phyloP scores from a whole-genome alignment of 2,888 invertebrate genomes.

The Tinea semifulvella region DNA sequence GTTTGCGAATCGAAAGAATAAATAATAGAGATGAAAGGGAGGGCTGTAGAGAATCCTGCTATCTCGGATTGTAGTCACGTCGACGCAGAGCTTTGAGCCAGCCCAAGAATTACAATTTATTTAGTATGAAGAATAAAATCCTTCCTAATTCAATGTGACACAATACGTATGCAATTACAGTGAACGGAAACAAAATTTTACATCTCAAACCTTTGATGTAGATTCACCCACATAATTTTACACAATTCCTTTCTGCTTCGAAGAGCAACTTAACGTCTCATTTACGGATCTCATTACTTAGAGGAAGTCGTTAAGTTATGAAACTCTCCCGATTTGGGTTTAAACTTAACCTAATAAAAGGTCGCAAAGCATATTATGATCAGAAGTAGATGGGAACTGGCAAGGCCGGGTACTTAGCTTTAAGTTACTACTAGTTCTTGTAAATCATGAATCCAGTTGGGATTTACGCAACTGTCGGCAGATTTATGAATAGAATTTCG shows the following conservation, averaged over 20 bases:
- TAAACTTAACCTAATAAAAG: background rate
- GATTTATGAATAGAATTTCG: constrained; percentile 31
- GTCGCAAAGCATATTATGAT: constrained; percentile 2
- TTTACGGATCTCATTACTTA: constrained; percentile 4
- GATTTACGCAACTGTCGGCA: constrained; percentile 26
- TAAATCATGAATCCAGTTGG: constrained; percentile 21
- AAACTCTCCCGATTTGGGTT: no score
- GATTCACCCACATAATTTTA: no score
- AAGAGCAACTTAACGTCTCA: background rate
- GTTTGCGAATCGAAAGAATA: constrained; percentile 54
- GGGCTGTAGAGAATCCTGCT: constrained; percentile 43
- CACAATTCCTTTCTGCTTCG: background rate
- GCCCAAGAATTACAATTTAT: constrained; percentile 60
- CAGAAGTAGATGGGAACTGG: background rate
- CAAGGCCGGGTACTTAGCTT: constrained; percentile 5
- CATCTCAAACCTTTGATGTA: no score
- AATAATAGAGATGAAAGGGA: constrained; percentile 54
- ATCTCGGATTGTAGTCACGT: constrained; percentile 59
- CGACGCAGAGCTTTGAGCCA: constrained; percentile 31
- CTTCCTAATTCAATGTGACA: constrained; percentile 56
- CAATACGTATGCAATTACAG: constrained; percentile 4
- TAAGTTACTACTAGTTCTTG: background rate
- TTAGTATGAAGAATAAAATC: constrained; percentile 47
- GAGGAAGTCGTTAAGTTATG: constrained; percentile 6
- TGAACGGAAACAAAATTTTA: background rate